Base-by-base conservation (phyloP, 2,888 invertebrate species). In the Agrotis puta region DNA sequence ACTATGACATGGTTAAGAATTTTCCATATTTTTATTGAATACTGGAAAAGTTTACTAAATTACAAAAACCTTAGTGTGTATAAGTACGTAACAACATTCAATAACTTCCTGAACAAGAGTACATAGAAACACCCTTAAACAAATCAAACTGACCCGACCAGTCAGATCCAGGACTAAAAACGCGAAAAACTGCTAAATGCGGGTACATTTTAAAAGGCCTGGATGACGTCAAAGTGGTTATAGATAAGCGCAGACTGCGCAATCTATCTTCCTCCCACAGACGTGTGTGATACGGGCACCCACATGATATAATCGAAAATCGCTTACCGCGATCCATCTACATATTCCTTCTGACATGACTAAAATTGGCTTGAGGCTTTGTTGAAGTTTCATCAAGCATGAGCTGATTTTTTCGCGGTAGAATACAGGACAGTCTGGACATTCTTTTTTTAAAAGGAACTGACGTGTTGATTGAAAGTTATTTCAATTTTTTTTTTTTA, bases 221-320 rank as follows among this genome's bases (percentile, higher is more conserved):
- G 86, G 87, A 88, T 87, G 87, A 85, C 89, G 90, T 91, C 91
- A 91, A 90, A 90, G 88, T 85, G 87, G 83, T 70, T 82, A 76
- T 87, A 91, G 93, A 94, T 94, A 94, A 92, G 90, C 90, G 87
- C 72, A 83, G 89, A 85, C 84, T 85, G 81, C 87, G 90, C 91
- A 92, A 94, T 94, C 92, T 93, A 92, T 94, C 94, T 94, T 94
- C 89, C 89, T 91, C 90, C 84, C 77, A 70, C 83, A 89, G 92
- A 92, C 92, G 86, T 91, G 87, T 87, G 89, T 87, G 91, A 92
- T 92, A 91, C 89, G 88, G 88, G 88, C 79, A 85, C 91, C 91
- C 91, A 88, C 90, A 91, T 90, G 90, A 90, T 92, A 91, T 92
- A 90, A 92, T 92, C 92, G 91, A 89, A 89, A 92, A 92, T 89